These are phyloP conservation scores for Acholoe squamosa DNA, from an alignment of 2,888 invertebrate species.

Conservation along the genomic window DNA sequence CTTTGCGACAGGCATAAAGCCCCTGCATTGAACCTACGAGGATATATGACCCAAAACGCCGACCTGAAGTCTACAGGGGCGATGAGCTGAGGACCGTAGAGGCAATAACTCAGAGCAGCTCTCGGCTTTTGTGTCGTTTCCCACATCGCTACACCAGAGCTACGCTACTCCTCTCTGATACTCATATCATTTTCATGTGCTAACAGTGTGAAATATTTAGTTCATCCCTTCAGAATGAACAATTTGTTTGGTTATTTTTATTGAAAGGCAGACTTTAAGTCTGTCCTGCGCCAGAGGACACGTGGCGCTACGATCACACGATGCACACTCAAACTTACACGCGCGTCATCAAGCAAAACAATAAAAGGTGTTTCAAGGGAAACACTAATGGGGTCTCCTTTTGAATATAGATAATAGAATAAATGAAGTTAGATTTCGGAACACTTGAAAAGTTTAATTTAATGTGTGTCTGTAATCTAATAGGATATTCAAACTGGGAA, in stretches of 20 bases:
- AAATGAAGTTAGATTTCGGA: no score
- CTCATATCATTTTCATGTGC: slow-evolving; percentile 47
- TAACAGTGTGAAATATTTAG: slow-evolving; percentile 55
- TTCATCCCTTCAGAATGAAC: slow-evolving; percentile 52
- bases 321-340: no score
- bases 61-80: neutral
- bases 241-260: slow-evolving; percentile 29
- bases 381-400: no score
- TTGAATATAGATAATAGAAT: no score
- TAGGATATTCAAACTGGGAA: no score
- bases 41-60: slow-evolving; percentile 30
- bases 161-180: slow-evolving; percentile 18
- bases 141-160: slow-evolving; percentile 2
- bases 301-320: no score
- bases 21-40: slow-evolving; percentile 25
- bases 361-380: no score
- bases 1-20: slow-evolving; percentile 43
- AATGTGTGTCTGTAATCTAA: no score
- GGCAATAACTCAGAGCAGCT: slow-evolving; percentile 35
- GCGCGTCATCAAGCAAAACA: no score
- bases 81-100: neutral
- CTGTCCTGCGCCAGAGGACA: no score
- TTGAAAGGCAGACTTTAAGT: neutral
- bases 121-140: slow-evolving; percentile 45
- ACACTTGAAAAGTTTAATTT: no score